phyloP scores from a whole-genome alignment of 2,113 vertebrate genomes.

The Laticauda colubrina region DNA sequence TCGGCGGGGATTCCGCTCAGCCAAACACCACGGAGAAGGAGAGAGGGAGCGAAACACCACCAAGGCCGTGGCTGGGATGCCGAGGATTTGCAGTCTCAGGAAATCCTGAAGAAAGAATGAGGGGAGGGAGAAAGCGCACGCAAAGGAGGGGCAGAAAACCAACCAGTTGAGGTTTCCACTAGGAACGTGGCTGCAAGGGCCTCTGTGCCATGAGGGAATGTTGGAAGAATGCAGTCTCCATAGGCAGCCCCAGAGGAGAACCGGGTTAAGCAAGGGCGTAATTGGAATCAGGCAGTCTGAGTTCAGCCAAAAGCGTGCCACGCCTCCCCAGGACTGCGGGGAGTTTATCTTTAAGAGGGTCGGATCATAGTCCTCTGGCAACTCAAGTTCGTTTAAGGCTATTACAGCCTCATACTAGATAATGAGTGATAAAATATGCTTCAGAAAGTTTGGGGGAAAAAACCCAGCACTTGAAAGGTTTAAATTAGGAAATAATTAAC shows the following conservation, averaged over 20 bases:
- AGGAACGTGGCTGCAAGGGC: neutral
- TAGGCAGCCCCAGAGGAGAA: neutral
- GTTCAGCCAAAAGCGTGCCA: neutral
- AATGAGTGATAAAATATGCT: neutral
- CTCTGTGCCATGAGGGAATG: neutral
- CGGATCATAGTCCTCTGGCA: neutral
- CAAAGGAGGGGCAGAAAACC: too few relatives aligned
- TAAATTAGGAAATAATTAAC: neutral
- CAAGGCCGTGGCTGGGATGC: neutral
- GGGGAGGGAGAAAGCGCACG: neutral
- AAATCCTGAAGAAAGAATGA: neutral
- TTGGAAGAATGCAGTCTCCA: neutral
- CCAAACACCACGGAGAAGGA: neutral
- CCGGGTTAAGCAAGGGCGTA: neutral
- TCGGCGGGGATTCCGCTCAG: neutral
- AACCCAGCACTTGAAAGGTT: neutral
- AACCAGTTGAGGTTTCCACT: too few relatives aligned
- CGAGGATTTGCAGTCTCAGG: neutral
- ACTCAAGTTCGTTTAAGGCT: neutral
- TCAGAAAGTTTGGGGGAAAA: slow-evolving; percentile 16
- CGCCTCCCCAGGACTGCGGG: neutral
- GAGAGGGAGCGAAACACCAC: neutral
- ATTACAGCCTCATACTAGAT: neutral
- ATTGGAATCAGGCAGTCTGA: neutral
- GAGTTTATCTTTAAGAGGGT: slow-evolving; percentile 5